These are phyloP conservation scores for Tipula confusa DNA, from an alignment of 2,888 invertebrate species.

Conservation along the genomic window DNA sequence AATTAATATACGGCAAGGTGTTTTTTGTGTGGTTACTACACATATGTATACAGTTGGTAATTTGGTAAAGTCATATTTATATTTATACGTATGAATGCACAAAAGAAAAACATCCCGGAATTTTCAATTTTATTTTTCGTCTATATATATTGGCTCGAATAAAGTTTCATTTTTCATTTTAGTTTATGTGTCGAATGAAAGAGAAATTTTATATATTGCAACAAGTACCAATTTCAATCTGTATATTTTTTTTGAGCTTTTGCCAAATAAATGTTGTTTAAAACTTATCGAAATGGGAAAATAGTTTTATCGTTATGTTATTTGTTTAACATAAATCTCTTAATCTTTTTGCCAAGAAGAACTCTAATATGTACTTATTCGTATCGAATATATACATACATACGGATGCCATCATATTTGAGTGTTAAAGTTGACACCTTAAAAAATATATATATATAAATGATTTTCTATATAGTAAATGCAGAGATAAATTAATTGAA, in stretches of 20 bases:
- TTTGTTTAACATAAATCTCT: neutral
- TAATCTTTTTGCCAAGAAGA: neutral
- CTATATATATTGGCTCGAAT: neutral
- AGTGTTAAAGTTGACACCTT: no score
- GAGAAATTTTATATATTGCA: neutral
- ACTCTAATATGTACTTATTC: neutral
- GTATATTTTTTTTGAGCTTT: neutral
- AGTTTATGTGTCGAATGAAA: neutral
- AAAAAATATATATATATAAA: neutral
- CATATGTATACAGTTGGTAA: neutral
- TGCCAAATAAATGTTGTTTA: neutral
- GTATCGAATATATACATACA: neutral
- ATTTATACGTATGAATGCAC: neutral
- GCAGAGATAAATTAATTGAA: neutral
- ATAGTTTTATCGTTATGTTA: neutral
- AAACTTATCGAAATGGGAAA: neutral
- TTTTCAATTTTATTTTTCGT: neutral
- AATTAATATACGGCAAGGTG: neutral
- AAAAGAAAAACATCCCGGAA: neutral
- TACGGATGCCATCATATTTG: neutral
- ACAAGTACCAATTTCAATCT: conserved; percentile 12
- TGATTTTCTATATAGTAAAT: neutral
- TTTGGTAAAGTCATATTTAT: no score
- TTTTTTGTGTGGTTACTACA: neutral
- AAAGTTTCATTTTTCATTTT: neutral